These are phyloP conservation scores for Pygocentrus nattereri DNA, from an alignment of 2,797 vertebrate species.

Conservation along the genomic window DNA sequence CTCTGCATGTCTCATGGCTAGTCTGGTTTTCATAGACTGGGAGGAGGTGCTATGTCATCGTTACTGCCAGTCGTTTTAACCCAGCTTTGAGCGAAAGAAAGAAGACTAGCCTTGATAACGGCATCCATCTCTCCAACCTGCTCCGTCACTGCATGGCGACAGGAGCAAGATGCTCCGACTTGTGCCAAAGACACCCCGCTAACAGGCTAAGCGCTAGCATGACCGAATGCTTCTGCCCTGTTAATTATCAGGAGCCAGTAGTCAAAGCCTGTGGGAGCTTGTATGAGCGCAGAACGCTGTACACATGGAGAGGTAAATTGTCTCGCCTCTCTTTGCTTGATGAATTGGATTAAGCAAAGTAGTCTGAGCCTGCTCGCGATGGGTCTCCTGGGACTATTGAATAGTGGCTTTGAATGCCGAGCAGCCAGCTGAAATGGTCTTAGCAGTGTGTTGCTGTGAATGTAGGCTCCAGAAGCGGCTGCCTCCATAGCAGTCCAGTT, in stretches of 20 bases:
- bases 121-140: neutral
- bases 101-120: slow-evolving; percentile 6
- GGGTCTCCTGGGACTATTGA: slow-evolving; percentile 26
- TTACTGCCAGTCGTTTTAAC: slow-evolving; percentile 12
- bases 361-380: slow-evolving; percentile 1
- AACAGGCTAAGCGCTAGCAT: slow-evolving; percentile 1
- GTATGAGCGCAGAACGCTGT: slow-evolving; percentile 21
- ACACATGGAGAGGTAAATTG: slow-evolving; percentile 1
- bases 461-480: neutral
- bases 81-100: neutral
- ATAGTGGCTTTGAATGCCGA: slow-evolving; percentile 3
- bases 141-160: neutral
- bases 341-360: slow-evolving; percentile 25
- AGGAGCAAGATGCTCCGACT: slow-evolving; percentile 6
- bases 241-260: slow-evolving; percentile 29
- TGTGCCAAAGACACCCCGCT: slow-evolving; percentile 6
- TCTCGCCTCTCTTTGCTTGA: slow-evolving; percentile 14
- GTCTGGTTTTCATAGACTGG: neutral
- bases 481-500: neutral
- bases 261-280: neutral
- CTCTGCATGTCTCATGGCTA: neutral
- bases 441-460: neutral
- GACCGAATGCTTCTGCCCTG: slow-evolving; percentile 5
- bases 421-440: neutral
- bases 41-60: neutral